A percentile compares a stretch with the other conserved stretches of the same genome.
Evolutionary conservation across 2,888 invertebrate genomes (phyloP).

Genomic region (Meiosimyza platycephala): DNA sequence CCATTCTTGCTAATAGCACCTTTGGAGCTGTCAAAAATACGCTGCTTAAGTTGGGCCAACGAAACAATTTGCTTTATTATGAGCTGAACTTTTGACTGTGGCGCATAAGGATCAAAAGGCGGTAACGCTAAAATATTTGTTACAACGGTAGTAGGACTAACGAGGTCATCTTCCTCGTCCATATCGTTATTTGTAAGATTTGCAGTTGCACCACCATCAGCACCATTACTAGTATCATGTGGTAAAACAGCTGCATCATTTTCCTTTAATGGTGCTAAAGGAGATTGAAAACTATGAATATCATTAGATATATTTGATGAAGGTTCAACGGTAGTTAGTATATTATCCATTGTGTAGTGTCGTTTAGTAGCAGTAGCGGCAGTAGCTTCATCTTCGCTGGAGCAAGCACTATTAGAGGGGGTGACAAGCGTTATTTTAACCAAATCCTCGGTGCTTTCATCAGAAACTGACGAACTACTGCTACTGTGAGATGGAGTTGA

Average conservation of each 20-base stretch:
- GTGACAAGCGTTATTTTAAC: constrained; percentile 7
- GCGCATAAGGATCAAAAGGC: constrained; percentile 61
- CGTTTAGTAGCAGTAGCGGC: neutral
- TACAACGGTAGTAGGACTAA: constrained; percentile 46
- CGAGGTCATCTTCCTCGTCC: constrained; percentile 42
- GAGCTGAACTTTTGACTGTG: constrained; percentile 56
- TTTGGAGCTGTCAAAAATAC: constrained; percentile 40
- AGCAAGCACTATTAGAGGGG: constrained; percentile 8
- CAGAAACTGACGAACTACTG: too few species aligned
- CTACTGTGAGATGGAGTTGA: neutral
- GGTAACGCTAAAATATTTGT: constrained; percentile 58
- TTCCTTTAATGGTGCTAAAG: neutral
- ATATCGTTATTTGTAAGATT: constrained; percentile 39
- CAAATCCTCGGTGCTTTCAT: constrained; percentile 9
- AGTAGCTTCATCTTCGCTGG: constrained; percentile 27
- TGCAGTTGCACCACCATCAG: constrained; percentile 37
- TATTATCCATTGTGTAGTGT: neutral
- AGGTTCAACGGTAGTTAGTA: constrained; percentile 14
- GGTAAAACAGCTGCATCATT: too few species aligned
- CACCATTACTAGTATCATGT: neutral
- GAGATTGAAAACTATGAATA: neutral
- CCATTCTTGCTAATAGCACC: constrained; percentile 32
- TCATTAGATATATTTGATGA: neutral
- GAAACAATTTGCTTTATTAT: constrained; percentile 62
- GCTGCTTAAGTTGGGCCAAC: constrained; percentile 59